Percentiles rank a stretch among this genome's conserved stretches.
phyloP scores from a whole-genome alignment of 2,797 vertebrate genomes.

The Phrynocephalus vlangalii region DNA sequence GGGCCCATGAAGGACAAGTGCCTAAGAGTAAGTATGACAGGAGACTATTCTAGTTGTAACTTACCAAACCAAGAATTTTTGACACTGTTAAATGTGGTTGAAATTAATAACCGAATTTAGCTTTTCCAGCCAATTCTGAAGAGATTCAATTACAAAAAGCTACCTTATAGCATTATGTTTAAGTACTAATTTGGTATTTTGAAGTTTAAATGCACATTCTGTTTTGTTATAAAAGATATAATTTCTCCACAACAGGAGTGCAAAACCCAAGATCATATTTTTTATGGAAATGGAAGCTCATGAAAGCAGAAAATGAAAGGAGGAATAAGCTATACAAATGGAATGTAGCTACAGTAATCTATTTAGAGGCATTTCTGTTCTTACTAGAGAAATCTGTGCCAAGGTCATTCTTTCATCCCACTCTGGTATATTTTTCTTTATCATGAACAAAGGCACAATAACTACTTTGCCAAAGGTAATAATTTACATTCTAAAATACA shows the following conservation, averaged over 20 bases:
- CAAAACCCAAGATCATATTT: constrained; percentile 37
- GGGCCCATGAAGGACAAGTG: background rate
- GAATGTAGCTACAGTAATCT: constrained; percentile 9
- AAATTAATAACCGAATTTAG: no score
- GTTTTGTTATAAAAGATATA: constrained; percentile 14
- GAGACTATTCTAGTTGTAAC: no score
- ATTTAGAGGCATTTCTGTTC: constrained; percentile 17
- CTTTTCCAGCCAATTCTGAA: no score
- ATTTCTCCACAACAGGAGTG: constrained; percentile 27
- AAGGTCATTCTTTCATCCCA: background rate
- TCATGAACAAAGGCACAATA: background rate
- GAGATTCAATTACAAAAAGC: background rate
- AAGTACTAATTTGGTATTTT: constrained; percentile 3
- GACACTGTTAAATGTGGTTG: background rate
- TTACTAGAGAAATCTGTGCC: constrained; percentile 28
- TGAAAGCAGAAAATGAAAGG: constrained; percentile 14
- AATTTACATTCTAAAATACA: constrained; percentile 18
- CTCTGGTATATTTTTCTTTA: constrained; percentile 19
- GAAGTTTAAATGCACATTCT: background rate
- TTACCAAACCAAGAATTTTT: background rate
- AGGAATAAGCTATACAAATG: constrained; percentile 23
- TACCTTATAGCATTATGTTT: background rate
- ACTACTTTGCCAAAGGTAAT: background rate
- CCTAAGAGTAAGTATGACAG: background rate
- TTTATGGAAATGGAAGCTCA: constrained; percentile 42